Percentiles rank a stretch among this genome's conserved stretches.
These are phyloP conservation scores for Diachrysia chrysitis DNA, from an alignment of 2,888 invertebrate species.

Conservation along the genomic window DNA sequence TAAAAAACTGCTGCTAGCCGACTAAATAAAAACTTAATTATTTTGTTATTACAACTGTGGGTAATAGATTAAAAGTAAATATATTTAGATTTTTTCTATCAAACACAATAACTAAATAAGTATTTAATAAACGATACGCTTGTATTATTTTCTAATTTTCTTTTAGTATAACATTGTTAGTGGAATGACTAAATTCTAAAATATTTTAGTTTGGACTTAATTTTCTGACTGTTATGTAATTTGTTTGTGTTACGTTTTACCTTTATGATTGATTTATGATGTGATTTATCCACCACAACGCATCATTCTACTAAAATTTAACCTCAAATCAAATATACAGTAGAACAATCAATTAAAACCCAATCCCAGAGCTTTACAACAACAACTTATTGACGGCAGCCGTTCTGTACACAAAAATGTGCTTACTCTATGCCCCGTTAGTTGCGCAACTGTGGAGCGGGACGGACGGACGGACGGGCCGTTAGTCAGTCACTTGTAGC, in stretches of 20 bases:
- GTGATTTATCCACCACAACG: no score
- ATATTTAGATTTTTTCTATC: background rate
- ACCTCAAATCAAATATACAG: background rate
- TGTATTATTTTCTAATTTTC: no score
- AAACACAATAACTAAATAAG: background rate
- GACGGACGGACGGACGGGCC: slow-evolving; percentile 77
- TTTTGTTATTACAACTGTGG: background rate
- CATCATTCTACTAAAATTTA: no score
- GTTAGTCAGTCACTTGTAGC: slow-evolving; percentile 79
- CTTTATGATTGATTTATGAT: background rate
- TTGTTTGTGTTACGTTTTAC: no score
- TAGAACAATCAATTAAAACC: slow-evolving; percentile 20
- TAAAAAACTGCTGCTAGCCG: slow-evolving; percentile 26
- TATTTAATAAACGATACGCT: no score
- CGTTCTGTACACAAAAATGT: slow-evolving; percentile 75
- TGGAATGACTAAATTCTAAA: no score
- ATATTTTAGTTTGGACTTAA: no score
- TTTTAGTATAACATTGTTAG: no score
- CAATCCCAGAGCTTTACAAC: slow-evolving; percentile 29
- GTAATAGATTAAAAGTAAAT: background rate
- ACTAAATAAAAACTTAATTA: slow-evolving; percentile 23
- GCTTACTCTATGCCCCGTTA: slow-evolving; percentile 87
- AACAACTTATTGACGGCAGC: slow-evolving; percentile 54
- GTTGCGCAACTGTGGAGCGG: slow-evolving; percentile 84
- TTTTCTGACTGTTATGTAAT: no score